Evolutionary conservation across 1,140 invertebrate genomes (phyloP).

Genomic region (Papilio polyxenes): DNA sequence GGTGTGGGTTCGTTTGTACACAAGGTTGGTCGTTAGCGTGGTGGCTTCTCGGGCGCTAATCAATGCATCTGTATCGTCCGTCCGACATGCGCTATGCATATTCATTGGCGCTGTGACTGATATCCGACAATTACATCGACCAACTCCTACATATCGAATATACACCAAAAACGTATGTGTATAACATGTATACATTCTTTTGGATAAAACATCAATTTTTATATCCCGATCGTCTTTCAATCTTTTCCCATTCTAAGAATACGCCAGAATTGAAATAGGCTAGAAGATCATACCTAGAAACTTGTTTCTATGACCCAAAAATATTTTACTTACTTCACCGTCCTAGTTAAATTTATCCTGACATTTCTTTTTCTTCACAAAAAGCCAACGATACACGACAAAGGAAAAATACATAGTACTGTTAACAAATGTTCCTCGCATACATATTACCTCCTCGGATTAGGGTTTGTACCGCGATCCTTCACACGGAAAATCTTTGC

Average conservation of each 20-base stretch:
- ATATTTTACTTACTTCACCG: background rate
- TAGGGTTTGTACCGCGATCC: slow-evolving; percentile 36
- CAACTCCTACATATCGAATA: background rate
- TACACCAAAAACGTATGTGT: background rate
- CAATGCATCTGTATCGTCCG: slow-evolving; percentile 32
- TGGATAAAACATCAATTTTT: too few species aligned
- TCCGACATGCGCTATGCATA: slow-evolving; percentile 27
- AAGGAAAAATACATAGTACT: slow-evolving; percentile 17
- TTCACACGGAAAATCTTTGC: slow-evolving; percentile 30
- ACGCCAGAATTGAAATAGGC: too few species aligned
- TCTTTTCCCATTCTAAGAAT: too few species aligned
- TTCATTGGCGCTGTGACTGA: slow-evolving; percentile 35
- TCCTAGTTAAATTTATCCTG: background rate
- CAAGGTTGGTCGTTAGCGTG: slow-evolving; percentile 27
- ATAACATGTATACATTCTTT: too few species aligned
- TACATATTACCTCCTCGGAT: slow-evolving; percentile 34
- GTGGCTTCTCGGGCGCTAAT: slow-evolving; percentile 22
- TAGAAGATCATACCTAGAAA: too few species aligned
- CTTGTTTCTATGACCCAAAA: background rate
- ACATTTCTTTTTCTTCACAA: slow-evolving; percentile 14
- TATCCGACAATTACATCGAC: slow-evolving; percentile 33
- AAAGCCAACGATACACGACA: slow-evolving; percentile 22
- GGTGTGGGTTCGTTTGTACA: slow-evolving; percentile 2
- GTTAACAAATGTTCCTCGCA: slow-evolving; percentile 29
- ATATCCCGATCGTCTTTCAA: background rate